These are phyloP conservation scores for Drosophila parvula DNA, from an alignment of 1,140 invertebrate species.

Conservation along the genomic window DNA sequence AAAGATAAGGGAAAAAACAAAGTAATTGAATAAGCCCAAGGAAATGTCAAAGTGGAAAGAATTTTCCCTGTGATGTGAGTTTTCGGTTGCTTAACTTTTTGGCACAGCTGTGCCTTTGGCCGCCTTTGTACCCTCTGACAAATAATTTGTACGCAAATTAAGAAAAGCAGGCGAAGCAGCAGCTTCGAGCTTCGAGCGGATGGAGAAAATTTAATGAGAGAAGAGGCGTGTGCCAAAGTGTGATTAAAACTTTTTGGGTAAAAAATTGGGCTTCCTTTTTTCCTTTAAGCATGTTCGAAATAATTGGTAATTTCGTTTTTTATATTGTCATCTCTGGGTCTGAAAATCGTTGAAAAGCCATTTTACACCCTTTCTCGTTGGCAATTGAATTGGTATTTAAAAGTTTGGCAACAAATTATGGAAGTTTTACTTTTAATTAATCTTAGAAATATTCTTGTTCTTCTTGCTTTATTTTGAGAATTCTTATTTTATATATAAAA, in stretches of 20 bases:
- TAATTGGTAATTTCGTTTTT: conserved; percentile 26
- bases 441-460: background rate
- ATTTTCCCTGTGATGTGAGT: conserved; percentile 57
- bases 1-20: conserved; percentile 46
- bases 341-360: conserved; percentile 34
- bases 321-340: conserved; percentile 40
- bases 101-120: conserved; percentile 55
- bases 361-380: conserved; percentile 18
- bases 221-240: conserved; percentile 72
- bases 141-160: conserved; percentile 81
- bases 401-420: background rate
- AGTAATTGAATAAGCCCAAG: conserved; percentile 57
- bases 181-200: background rate
- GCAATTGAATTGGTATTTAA: background rate
- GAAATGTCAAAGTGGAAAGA: conserved; percentile 59
- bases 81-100: conserved; percentile 58
- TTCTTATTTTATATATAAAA: too few relatives aligned
- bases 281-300: background rate
- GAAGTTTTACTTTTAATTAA: background rate
- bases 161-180: conserved; percentile 52
- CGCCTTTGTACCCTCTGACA: conserved; percentile 38
- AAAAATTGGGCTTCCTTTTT: conserved; percentile 19
- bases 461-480: too few relatives aligned
- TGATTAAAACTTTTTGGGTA: conserved; percentile 75
- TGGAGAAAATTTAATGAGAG: conserved; percentile 67